phyloP scores from a whole-genome alignment of 2,888 invertebrate species.

The Epirrita christyi region DNA sequence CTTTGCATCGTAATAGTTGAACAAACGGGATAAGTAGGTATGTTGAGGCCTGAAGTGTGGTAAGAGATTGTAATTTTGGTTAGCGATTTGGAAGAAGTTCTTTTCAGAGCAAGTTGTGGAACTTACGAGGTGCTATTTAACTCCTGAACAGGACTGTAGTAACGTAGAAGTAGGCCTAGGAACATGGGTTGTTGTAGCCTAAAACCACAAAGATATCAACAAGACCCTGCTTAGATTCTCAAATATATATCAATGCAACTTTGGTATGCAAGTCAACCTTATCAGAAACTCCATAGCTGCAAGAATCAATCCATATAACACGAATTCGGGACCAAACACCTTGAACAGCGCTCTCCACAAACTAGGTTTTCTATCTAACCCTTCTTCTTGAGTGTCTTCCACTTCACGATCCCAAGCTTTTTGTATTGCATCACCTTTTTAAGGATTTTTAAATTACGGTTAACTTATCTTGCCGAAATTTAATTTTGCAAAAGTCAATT shows the following conservation, averaged over 20 bases:
- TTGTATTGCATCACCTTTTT: conserved; percentile 86
- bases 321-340: conserved; percentile 86
- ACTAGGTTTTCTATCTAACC: conserved; percentile 79
- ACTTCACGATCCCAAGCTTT: conserved; percentile 86
- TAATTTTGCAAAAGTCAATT: too few relatives aligned
- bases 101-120: conserved; percentile 62
- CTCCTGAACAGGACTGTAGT: conserved; percentile 76
- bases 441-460: neutral
- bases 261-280: conserved; percentile 70
- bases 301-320: conserved; percentile 86
- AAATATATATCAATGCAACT: too few relatives aligned
- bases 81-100: neutral
- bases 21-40: conserved; percentile 85
- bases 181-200: conserved; percentile 88
- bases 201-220: conserved; percentile 27
- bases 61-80: neutral
- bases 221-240: neutral
- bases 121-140: conserved; percentile 60
- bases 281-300: conserved; percentile 86
- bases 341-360: conserved; percentile 84
- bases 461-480: too few relatives aligned
- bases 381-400: conserved; percentile 42
- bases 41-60: conserved; percentile 50
- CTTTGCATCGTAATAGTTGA: conserved; percentile 84
- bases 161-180: conserved; percentile 85